These are phyloP conservation scores for Eupithecia tripunctaria DNA, from an alignment of 2,888 invertebrate species.

Conservation along the genomic window DNA sequence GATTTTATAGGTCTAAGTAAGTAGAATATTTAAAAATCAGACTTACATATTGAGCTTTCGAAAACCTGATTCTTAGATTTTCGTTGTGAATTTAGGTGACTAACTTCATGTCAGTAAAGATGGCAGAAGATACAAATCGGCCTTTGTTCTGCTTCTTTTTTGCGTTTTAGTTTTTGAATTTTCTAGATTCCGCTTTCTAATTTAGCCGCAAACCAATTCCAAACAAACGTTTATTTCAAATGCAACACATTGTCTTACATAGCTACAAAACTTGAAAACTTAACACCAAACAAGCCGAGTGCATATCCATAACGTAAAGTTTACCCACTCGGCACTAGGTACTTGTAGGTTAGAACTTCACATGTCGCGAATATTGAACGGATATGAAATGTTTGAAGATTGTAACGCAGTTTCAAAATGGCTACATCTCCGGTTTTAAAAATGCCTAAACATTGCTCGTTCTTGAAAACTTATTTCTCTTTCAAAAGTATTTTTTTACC, in stretches of 20 bases:
- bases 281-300: conserved; percentile 24
- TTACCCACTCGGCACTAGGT: neutral
- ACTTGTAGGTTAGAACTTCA: conserved; percentile 21
- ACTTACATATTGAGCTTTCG: no score
- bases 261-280: conserved; percentile 20
- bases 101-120: neutral
- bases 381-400: conserved; percentile 15
- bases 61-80: no score
- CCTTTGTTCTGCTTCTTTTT: neutral
- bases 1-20: no score
- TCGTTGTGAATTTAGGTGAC: no score
- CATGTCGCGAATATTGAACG: conserved; percentile 14
- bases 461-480: neutral
- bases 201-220: neutral
- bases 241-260: neutral
- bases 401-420: neutral
- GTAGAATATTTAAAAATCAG: no score
- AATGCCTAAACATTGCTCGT: neutral
- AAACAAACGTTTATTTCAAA: neutral
- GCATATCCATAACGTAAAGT: conserved; percentile 13
- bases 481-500: neutral
- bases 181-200: neutral
- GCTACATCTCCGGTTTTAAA: neutral
- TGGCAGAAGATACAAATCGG: neutral
- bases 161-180: neutral